Evolutionary conservation across 1,140 invertebrate species (phyloP).

Genomic region (Chymomyza costata): DNA sequence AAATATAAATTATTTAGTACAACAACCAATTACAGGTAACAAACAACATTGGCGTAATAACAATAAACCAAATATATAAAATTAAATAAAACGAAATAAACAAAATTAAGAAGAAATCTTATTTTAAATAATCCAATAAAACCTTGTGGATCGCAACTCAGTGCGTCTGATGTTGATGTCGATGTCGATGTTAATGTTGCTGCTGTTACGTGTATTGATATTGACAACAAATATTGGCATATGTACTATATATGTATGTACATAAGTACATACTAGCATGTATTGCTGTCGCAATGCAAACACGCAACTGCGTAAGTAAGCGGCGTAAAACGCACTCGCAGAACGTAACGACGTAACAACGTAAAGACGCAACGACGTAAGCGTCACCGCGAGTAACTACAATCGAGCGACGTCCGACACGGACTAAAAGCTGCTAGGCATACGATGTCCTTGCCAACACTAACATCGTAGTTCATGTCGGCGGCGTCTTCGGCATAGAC

Average conservation of each 20-base stretch:
- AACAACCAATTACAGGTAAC: slow-evolving; percentile 61
- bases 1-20: slow-evolving; percentile 39
- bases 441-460: slow-evolving; percentile 13
- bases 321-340: no score
- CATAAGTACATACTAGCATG: no score
- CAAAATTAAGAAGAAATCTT: slow-evolving; percentile 1
- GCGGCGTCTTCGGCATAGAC: slow-evolving; percentile 24
- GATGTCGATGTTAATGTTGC: no score
- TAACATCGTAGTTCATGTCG: slow-evolving; percentile 38
- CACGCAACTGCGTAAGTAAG: no score
- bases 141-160: neutral
- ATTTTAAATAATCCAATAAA: neutral
- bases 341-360: no score
- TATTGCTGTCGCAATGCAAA: no score
- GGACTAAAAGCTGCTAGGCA: slow-evolving; percentile 47
- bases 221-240: no score
- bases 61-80: slow-evolving; percentile 22
- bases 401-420: slow-evolving; percentile 51
- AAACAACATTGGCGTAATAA: slow-evolving; percentile 47
- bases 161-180: neutral
- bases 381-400: slow-evolving; percentile 4
- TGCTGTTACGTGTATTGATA: no score
- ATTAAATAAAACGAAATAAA: slow-evolving; percentile 25
- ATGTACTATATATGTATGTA: no score
- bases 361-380: slow-evolving; percentile 11